Percentiles rank a stretch among this genome's conserved stretches.
These are phyloP conservation scores for Trissolcus japonicus DNA, from an alignment of 2,888 invertebrate species.

Conservation along the genomic window DNA sequence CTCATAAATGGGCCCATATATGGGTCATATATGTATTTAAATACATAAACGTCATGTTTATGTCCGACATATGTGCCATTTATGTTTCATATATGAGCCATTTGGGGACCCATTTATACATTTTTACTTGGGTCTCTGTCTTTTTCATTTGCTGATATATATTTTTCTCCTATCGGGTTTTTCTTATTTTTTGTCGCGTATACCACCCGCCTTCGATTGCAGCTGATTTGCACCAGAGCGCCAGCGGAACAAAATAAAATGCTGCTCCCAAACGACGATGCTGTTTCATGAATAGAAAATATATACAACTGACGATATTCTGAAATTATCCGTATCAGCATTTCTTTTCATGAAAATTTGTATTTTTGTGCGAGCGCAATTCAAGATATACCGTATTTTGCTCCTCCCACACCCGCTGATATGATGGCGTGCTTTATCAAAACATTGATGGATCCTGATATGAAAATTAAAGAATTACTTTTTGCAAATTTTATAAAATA, in stretches of 20 bases:
- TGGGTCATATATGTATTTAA: no score
- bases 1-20: no score
- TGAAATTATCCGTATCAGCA: constrained; percentile 20
- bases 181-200: constrained; percentile 24
- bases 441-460: no score
- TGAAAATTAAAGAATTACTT: no score
- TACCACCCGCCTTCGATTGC: background rate
- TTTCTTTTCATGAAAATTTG: constrained; percentile 26
- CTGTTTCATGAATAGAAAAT: constrained; percentile 37
- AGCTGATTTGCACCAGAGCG: constrained; percentile 28
- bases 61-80: no score
- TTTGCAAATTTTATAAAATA: no score
- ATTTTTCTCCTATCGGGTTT: background rate
- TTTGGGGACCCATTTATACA: no score
- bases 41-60: no score
- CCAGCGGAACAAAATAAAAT: constrained; percentile 32
- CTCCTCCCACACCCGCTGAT: no score
- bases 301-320: constrained; percentile 14
- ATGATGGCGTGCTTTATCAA: no score
- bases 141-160: background rate
- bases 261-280: constrained; percentile 19
- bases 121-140: no score
- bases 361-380: background rate
- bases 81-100: no score
- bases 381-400: background rate